These are phyloP conservation scores for Onthophagus taurus DNA, from an alignment of 1,140 invertebrate genomes.

Conservation along the genomic window DNA sequence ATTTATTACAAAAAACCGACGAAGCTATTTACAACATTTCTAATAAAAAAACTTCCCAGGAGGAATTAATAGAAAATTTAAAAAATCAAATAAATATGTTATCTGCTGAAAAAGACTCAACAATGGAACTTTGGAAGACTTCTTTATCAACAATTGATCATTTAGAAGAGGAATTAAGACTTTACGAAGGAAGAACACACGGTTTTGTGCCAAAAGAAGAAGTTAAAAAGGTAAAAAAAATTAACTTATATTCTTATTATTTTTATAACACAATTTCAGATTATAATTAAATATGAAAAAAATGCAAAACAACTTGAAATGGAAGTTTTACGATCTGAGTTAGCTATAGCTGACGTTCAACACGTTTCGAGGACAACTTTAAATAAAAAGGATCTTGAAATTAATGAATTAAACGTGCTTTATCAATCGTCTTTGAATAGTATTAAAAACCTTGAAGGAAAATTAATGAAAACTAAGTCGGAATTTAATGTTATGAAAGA, in stretches of 20 bases:
- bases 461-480: constrained; percentile 25
- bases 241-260: not conserved
- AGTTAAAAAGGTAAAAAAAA: constrained; percentile 17
- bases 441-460: constrained; percentile 26
- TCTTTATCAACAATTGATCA: constrained; percentile 26
- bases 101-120: constrained; percentile 28
- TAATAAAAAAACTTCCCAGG: constrained; percentile 17
- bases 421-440: constrained; percentile 23
- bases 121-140: constrained; percentile 31
- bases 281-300: constrained; percentile 28
- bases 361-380: constrained; percentile 15
- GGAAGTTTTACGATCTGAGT: constrained; percentile 20
- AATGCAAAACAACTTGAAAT: constrained; percentile 22
- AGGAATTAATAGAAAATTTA: constrained; percentile 27
- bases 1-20: constrained; percentile 17
- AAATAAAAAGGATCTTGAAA: constrained; percentile 19
- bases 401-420: constrained; percentile 21
- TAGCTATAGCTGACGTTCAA: constrained; percentile 21
- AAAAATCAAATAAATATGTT: constrained; percentile 26
- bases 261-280: constrained; percentile 15
- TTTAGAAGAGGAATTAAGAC: constrained; percentile 30
- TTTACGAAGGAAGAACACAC: constrained; percentile 22
- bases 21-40: not conserved
- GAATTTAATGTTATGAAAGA: constrained; percentile 19
- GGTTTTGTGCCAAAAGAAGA: constrained; percentile 24